These are phyloP conservation scores for Eupristina koningsbergeri DNA, from an alignment of 1,140 invertebrate species.

Conservation along the genomic window DNA sequence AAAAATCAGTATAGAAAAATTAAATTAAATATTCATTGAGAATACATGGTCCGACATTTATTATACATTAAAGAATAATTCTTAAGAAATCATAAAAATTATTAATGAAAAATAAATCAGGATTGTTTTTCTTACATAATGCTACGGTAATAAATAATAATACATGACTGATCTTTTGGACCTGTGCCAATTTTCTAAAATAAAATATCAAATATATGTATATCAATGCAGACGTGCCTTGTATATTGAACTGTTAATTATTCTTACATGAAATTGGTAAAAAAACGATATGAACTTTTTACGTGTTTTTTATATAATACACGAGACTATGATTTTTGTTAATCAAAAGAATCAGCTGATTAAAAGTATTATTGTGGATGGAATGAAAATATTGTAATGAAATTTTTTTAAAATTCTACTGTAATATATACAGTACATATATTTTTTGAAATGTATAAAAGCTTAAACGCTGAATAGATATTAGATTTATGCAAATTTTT, in stretches of 20 bases:
- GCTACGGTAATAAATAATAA: conserved; percentile 28
- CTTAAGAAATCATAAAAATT: background rate
- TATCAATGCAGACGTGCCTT: conserved; percentile 38
- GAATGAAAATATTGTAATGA: background rate
- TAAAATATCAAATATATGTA: conserved; percentile 26
- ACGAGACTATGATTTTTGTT: conserved; percentile 30
- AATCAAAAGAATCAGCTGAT: conserved; percentile 32
- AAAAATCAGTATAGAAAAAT: background rate
- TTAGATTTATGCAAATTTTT: conserved; percentile 25
- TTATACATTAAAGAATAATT: conserved; percentile 26
- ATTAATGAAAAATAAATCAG: conserved; percentile 26
- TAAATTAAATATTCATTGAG: background rate
- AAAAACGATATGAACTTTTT: background rate
- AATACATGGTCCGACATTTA: conserved; percentile 20
- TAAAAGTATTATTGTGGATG: background rate
- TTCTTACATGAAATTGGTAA: background rate
- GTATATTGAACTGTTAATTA: conserved; percentile 3
- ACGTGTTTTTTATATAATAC: conserved; percentile 33
- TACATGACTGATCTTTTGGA: conserved; percentile 34
- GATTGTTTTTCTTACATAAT: conserved; percentile 39
- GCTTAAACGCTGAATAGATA: conserved; percentile 38
- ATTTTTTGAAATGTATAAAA: conserved; percentile 42
- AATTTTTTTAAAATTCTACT: conserved; percentile 22
- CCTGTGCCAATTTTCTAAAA: conserved; percentile 43
- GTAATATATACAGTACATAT: conserved; percentile 17